These are phyloP conservation scores for Tenebrosternarchus preto DNA, from an alignment of 2,113 vertebrate species.

Conservation along the genomic window DNA sequence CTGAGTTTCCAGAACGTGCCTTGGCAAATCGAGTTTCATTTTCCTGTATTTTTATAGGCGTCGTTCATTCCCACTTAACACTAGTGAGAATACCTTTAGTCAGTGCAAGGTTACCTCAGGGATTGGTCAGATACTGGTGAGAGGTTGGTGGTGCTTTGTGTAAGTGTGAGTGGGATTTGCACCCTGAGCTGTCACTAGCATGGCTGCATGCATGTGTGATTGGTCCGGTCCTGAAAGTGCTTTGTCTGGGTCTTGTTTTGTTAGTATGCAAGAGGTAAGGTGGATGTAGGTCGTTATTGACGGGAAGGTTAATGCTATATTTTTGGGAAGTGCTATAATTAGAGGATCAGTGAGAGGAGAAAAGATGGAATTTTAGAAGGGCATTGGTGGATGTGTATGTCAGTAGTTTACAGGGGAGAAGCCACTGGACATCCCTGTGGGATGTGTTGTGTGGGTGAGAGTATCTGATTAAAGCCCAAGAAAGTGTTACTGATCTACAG, in stretches of 20 bases:
- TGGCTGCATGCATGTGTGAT: neutral
- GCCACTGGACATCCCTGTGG: constrained; percentile 16
- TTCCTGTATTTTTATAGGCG: constrained; percentile 51
- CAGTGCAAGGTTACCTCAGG: constrained; percentile 72
- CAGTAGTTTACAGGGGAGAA: constrained; percentile 14
- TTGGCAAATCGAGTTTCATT: constrained; percentile 57
- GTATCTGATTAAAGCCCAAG: neutral
- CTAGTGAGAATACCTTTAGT: constrained; percentile 62
- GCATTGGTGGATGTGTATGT: neutral
- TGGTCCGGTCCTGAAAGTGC: neutral
- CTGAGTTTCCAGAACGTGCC: constrained; percentile 70
- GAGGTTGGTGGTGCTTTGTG: constrained; percentile 40
- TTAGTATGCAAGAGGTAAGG: neutral
- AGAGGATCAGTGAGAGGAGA: neutral
- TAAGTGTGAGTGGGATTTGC: neutral
- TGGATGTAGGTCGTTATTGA: neutral
- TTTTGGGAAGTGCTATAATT: constrained; percentile 1
- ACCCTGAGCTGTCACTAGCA: constrained; percentile 7
- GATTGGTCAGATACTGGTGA: constrained; percentile 62
- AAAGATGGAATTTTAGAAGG: constrained; percentile 15
- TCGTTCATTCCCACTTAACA: constrained; percentile 46
- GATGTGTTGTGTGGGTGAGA: neutral
- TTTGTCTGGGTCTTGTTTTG: neutral
- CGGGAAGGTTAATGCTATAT: neutral
- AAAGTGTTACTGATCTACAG: neutral